phyloP scores from a whole-genome alignment of 2,888 invertebrate species.

The Caenorhabditis becei region DNA sequence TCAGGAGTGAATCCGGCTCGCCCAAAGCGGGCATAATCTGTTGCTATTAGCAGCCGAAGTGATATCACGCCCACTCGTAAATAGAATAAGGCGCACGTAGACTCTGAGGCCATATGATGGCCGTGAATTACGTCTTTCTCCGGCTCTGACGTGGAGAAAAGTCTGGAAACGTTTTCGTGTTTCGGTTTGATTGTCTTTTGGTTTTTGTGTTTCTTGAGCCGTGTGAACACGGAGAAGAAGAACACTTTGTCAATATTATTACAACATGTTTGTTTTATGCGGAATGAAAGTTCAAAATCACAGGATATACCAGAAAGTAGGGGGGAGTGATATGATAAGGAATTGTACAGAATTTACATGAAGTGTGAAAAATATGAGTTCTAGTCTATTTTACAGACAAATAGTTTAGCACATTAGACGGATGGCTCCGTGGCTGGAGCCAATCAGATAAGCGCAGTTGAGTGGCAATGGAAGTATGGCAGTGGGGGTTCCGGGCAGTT shows the following conservation, averaged over 20 bases:
- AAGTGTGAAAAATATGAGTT: too few relatives aligned
- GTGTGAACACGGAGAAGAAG: slow-evolving; percentile 38
- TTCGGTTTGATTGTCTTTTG: slow-evolving; percentile 39
- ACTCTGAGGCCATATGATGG: neutral
- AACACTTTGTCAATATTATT: slow-evolving; percentile 23
- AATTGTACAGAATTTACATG: slow-evolving; percentile 25
- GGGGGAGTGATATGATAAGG: slow-evolving; percentile 6
- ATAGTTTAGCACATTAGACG: slow-evolving; percentile 82
- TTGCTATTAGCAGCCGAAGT: slow-evolving; percentile 7
- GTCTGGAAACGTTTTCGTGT: slow-evolving; percentile 24
- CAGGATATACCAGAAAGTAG: slow-evolving; percentile 1
- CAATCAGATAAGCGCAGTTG: slow-evolving; percentile 91
- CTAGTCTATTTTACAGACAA: neutral
- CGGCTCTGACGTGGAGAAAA: neutral
- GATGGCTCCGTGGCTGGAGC: slow-evolving; percentile 91
- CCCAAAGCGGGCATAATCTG: neutral
- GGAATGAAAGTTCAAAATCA: slow-evolving; percentile 9
- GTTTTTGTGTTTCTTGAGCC: slow-evolving; percentile 1
- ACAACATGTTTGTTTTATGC: slow-evolving; percentile 31
- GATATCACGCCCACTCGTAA: slow-evolving; percentile 25
- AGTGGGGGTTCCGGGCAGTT: slow-evolving; percentile 59
- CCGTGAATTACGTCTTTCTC: neutral
- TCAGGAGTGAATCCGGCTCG: neutral
- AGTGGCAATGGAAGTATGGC: slow-evolving; percentile 92
- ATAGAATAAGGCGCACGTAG: slow-evolving; percentile 13